phyloP scores from a whole-genome alignment of 2,113 vertebrate species.

The Neoarius graeffei region DNA sequence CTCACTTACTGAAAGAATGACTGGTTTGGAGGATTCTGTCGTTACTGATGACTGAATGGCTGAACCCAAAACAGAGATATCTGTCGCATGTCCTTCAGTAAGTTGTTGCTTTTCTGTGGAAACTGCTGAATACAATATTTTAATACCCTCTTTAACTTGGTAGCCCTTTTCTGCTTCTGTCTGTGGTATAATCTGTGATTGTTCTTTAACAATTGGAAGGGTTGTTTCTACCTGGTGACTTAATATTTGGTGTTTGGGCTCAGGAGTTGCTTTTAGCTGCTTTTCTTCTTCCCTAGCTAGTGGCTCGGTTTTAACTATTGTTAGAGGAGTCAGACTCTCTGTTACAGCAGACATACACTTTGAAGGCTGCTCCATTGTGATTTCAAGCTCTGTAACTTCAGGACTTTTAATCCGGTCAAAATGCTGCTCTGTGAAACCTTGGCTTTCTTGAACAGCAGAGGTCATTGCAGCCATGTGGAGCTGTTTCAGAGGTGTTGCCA shows the following conservation, averaged over 20 bases:
- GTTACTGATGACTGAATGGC: slow-evolving; percentile 55
- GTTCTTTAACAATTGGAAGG: slow-evolving; percentile 73
- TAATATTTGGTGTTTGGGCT: slow-evolving; percentile 69
- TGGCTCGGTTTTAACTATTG: slow-evolving; percentile 62
- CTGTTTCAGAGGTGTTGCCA: slow-evolving; percentile 66
- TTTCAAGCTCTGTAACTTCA: slow-evolving; percentile 63
- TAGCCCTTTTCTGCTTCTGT: slow-evolving; percentile 68
- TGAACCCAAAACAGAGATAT: slow-evolving; percentile 62
- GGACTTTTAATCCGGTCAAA: slow-evolving; percentile 72
- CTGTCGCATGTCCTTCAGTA: slow-evolving; percentile 66
- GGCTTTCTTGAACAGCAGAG: slow-evolving; percentile 72
- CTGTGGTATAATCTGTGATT: slow-evolving; percentile 62
- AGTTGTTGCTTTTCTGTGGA: slow-evolving; percentile 68
- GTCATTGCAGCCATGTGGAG: slow-evolving; percentile 71
- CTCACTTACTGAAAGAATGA: slow-evolving; percentile 66
- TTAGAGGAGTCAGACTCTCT: slow-evolving; percentile 70
- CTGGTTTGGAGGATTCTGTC: slow-evolving; percentile 59
- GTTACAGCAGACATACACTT: slow-evolving; percentile 69
- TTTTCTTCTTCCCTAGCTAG: slow-evolving; percentile 56
- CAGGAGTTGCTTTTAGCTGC: slow-evolving; percentile 57
- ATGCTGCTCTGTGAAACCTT: slow-evolving; percentile 76
- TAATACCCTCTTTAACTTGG: slow-evolving; percentile 72
- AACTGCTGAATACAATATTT: slow-evolving; percentile 73
- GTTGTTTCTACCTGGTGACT: slow-evolving; percentile 71
- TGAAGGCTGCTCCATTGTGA: slow-evolving; percentile 61